phyloP scores from a whole-genome alignment of 2,888 invertebrate species.

The Tryphoninae sp. region DNA sequence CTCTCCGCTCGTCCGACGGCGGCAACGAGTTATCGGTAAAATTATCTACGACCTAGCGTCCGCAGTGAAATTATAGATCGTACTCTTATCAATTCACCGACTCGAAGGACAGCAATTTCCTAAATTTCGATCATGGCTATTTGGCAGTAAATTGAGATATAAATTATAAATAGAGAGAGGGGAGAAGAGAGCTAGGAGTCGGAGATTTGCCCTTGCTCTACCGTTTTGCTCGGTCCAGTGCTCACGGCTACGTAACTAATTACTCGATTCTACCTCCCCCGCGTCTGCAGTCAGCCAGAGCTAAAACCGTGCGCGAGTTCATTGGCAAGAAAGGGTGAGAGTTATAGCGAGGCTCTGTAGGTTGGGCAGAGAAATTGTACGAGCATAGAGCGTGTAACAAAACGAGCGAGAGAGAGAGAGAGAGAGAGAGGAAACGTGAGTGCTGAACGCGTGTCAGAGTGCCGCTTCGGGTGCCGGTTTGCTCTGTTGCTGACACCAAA shows the following conservation, averaged over 20 bases:
- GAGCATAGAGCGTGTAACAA: constrained; percentile 55
- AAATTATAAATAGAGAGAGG: background rate
- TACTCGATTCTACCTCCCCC: constrained; percentile 75
- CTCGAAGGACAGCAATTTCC: background rate
- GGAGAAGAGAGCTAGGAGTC: background rate
- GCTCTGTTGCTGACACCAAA: constrained; percentile 80
- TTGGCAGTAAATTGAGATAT: background rate
- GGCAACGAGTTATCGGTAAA: constrained; percentile 34
- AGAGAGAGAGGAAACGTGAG: constrained; percentile 28
- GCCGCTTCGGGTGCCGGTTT: constrained; percentile 61
- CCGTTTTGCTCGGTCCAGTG: constrained; percentile 61
- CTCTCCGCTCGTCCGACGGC: constrained; percentile 23
- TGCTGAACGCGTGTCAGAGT: constrained; percentile 53
- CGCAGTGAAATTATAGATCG: background rate
- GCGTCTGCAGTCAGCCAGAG: constrained; percentile 66
- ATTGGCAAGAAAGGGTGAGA: constrained; percentile 69
- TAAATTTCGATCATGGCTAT: constrained; percentile 15
- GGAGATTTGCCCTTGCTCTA: constrained; percentile 67
- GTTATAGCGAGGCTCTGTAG: constrained; percentile 50
- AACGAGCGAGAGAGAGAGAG: constrained; percentile 48
- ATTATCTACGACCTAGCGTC: constrained; percentile 10
- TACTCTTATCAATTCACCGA: background rate
- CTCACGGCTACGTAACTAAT: constrained; percentile 79
- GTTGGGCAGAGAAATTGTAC: constrained; percentile 57
- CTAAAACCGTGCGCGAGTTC: constrained; percentile 74